Evolutionary conservation across 2,113 vertebrate species (phyloP).

Genomic region (Amia ocellicauda): DNA sequence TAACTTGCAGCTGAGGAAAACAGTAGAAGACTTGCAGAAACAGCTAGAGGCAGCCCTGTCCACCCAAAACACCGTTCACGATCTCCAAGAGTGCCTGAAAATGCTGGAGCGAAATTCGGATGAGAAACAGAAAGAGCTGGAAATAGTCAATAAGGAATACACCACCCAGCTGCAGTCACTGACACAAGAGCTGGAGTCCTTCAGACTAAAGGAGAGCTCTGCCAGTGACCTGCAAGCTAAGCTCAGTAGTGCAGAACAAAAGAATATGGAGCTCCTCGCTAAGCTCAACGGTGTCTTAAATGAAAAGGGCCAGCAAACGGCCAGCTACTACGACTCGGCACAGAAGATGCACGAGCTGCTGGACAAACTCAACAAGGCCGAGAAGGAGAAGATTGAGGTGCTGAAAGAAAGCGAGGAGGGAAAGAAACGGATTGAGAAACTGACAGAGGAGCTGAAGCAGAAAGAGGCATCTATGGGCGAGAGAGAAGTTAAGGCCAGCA

Average conservation of each 20-base stretch:
- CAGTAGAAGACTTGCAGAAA: conserved; percentile 68
- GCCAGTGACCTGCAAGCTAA: conserved; percentile 52
- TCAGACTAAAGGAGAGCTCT: conserved; percentile 43
- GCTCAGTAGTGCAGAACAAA: conserved; percentile 54
- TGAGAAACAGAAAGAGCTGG: conserved; percentile 48
- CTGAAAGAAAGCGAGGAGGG: conserved; percentile 56
- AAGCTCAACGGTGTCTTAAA: conserved; percentile 51
- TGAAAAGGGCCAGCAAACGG: conserved; percentile 56
- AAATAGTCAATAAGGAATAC: conserved; percentile 48
- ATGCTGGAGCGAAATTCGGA: conserved; percentile 43
- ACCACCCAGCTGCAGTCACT: conserved; percentile 46
- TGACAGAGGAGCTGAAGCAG: conserved; percentile 63
- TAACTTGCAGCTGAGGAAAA: conserved; percentile 57
- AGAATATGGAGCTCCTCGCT: conserved; percentile 60
- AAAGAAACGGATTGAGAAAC: conserved; percentile 49
- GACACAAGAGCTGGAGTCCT: conserved; percentile 48
- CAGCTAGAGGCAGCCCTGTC: conserved; percentile 68
- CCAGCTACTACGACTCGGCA: conserved; percentile 52
- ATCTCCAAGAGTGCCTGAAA: conserved; percentile 61
- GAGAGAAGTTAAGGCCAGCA: conserved; percentile 52
- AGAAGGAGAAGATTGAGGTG: conserved; percentile 55
- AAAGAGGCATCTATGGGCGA: conserved; percentile 62
- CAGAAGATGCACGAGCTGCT: conserved; percentile 62
- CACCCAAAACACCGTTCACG: conserved; percentile 54
- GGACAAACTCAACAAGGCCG: conserved; percentile 63